Evolutionary conservation across 2,113 vertebrate species (phyloP).

Genomic region (Myrmophylax atrothorax): DNA sequence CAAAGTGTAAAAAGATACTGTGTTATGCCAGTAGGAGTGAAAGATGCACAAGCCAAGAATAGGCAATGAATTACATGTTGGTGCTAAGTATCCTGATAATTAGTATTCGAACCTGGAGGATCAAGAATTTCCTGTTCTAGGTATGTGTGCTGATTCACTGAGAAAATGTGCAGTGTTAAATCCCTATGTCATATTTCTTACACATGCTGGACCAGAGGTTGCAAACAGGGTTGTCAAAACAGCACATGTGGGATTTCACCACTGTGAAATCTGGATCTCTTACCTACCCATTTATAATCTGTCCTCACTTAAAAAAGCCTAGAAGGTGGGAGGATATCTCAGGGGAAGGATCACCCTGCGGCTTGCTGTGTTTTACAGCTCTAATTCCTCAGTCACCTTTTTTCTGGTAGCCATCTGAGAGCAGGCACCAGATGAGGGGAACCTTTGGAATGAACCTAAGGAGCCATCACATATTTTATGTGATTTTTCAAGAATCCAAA

Average conservation of each 20-base stretch:
- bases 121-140: not conserved
- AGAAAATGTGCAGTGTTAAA: not conserved
- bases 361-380: not conserved
- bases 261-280: not conserved
- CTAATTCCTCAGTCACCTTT: not conserved
- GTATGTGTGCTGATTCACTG: not conserved
- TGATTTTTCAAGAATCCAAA: not conserved
- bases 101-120: not conserved
- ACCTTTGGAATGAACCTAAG: not conserved
- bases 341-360: not conserved
- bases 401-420: not conserved
- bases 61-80: not conserved
- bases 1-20: not conserved
- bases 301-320: not conserved
- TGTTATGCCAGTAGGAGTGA: not conserved
- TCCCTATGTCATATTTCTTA: not conserved
- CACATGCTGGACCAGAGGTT: not conserved
- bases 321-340: not conserved
- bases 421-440: not conserved
- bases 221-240: not conserved
- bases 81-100: not conserved
- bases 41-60: not conserved
- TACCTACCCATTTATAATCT: slow-evolving; percentile 2
- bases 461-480: not conserved
- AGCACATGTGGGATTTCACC: not conserved